Evolutionary conservation across 2,113 vertebrate genomes (phyloP).

Genomic region (Platycercus adscitus): DNA sequence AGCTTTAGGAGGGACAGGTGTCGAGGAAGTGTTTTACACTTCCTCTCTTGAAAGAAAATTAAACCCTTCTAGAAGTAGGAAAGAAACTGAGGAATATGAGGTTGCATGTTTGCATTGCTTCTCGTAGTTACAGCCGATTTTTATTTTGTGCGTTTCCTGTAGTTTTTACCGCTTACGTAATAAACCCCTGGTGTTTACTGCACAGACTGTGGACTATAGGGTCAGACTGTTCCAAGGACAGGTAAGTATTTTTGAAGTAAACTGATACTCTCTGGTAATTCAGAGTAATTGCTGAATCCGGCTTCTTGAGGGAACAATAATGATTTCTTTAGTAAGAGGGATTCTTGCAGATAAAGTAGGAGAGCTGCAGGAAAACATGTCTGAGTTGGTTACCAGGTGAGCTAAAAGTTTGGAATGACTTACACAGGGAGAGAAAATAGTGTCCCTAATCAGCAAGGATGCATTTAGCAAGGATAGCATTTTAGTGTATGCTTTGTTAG

Average conservation of each 20-base stretch:
- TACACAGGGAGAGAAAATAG: neutral
- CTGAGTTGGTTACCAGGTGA: neutral
- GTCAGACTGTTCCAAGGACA: neutral
- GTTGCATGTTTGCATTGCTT: neutral
- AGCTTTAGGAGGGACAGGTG: neutral
- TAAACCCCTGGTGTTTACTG: neutral
- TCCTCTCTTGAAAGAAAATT: neutral
- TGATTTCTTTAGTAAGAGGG: neutral
- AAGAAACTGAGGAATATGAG: neutral
- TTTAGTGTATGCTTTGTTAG: neutral
- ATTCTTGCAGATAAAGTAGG: neutral
- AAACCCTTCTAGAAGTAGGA: neutral
- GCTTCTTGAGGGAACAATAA: neutral
- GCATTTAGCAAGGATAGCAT: neutral
- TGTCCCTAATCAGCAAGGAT: neutral
- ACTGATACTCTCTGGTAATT: neutral
- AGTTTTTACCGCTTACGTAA: neutral
- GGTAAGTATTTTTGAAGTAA: neutral
- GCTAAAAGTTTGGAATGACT: neutral
- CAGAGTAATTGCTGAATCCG: neutral
- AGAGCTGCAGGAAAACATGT: neutral
- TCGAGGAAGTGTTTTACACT: neutral
- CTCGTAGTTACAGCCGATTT: fast-evolving
- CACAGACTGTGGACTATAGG: neutral
- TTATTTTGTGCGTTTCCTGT: neutral